Percentiles rank a stretch among this genome's conserved stretches.
phyloP scores from a whole-genome alignment of 2,113 vertebrate genomes.

The Percopsis transmontana region DNA sequence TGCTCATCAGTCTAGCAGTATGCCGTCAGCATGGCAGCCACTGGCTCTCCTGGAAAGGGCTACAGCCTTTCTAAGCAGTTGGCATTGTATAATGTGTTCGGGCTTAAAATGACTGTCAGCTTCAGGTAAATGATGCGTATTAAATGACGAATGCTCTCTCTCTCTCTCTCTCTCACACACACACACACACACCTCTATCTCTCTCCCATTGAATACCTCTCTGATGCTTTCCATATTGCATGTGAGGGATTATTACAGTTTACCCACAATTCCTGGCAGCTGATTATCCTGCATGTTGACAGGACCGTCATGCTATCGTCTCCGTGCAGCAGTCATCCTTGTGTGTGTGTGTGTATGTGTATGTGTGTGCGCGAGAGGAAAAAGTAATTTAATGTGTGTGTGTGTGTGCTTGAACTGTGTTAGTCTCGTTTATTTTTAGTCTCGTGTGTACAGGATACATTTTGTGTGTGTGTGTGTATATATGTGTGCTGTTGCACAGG shows the following conservation, averaged over 20 bases:
- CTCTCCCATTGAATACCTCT: constrained; percentile 77
- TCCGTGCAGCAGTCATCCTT: constrained; percentile 60
- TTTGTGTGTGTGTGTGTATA: constrained; percentile 12
- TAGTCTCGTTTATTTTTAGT: not conserved
- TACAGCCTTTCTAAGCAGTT: constrained; percentile 18
- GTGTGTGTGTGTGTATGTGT: constrained; percentile 40
- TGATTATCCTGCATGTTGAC: constrained; percentile 77
- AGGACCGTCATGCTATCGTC: constrained; percentile 75
- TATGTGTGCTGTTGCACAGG: constrained; percentile 32
- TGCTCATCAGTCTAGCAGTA: constrained; percentile 25
- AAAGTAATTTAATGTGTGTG: constrained; percentile 25
- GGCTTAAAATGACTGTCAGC: constrained; percentile 37
- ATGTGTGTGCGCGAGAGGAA: constrained; percentile 6
- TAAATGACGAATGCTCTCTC: constrained; percentile 6
- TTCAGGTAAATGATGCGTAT: constrained; percentile 59
- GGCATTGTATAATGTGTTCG: not conserved
- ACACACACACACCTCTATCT: constrained; percentile 67
- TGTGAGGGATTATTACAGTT: constrained; percentile 77
- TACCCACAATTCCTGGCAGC: constrained; percentile 79
- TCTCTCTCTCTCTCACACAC: constrained; percentile 15
- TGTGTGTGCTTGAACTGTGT: not conserved
- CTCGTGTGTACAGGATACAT: not conserved
- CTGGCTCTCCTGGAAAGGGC: constrained; percentile 24
- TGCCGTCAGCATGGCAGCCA: no score
- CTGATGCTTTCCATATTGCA: constrained; percentile 77